Conservation (phyloP, 2,888 invertebrate genomes). For the Perdita meconis region DNA sequence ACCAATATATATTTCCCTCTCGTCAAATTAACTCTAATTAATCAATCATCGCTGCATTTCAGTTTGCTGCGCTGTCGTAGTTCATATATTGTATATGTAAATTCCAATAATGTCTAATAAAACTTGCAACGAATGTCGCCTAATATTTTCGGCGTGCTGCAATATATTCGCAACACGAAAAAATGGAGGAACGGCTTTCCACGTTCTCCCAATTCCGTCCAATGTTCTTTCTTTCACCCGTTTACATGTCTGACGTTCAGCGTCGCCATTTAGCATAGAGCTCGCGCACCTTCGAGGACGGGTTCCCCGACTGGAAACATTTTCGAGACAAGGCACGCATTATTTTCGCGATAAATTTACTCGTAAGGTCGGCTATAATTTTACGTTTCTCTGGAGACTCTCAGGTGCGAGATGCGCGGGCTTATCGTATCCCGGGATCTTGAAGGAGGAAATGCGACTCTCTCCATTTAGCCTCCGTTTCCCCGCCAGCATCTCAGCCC, state of each 20-base stretch:
- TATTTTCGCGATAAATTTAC: slow-evolving; percentile 38
- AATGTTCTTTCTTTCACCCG: not conserved
- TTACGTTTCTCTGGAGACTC: slow-evolving; percentile 24
- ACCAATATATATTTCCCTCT: no score
- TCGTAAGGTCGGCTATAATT: slow-evolving; percentile 10
- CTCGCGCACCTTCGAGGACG: not conserved
- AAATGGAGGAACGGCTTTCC: not conserved
- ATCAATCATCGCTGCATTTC: no score
- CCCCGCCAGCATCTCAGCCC: not conserved
- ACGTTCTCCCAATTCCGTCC: slow-evolving; percentile 1
- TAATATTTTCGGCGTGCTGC: no score
- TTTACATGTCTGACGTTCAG: not conserved
- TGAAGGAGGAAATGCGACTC: slow-evolving; percentile 53
- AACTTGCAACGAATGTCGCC: no score
- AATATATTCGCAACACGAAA: not conserved
- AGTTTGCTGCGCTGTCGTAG: no score
- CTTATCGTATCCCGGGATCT: slow-evolving; percentile 46
- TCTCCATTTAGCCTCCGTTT: slow-evolving; percentile 34
- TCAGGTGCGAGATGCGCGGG: slow-evolving; percentile 26
- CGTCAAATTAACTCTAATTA: no score
- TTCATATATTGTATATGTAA: no score
- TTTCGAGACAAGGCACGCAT: slow-evolving; percentile 17
- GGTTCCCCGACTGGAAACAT: slow-evolving; percentile 23
- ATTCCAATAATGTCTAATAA: no score
- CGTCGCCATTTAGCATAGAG: not conserved